Base-by-base conservation (phyloP, 2,888 invertebrate species). In the Boloria selene region DNA sequence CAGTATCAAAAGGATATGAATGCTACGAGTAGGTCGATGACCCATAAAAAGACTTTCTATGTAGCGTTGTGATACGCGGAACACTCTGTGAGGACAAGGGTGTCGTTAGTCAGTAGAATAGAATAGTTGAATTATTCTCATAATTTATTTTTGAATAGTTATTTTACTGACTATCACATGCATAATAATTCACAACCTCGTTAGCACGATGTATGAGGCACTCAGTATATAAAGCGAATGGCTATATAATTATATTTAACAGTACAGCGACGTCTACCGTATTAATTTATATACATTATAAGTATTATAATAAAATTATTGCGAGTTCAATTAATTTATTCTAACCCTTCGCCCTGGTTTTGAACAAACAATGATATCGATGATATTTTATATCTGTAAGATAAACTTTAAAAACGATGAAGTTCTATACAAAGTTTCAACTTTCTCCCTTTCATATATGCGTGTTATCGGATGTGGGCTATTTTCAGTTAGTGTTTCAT, bases 11-110 rank as follows among this genome's bases (percentile, higher is more conserved):
- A 56, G 45, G 31, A 50, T 50, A 55, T 65, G 65, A 62, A 63
- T 54, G 58, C 31, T 50, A 59, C 49, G 62, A 51, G 56, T 62
- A 68, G 86, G 87, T 87, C 84, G 83, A 87, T 80, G 87, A 87
- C 85, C 84, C 83, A 86, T 87, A 86, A 88, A 87, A 88, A 86
- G 84, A 80, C 83, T 84, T 83, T 82, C 80, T 83, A 79, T 79
- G 80, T 84, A 79, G 38, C 77, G 80, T 75, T 77, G 76, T 76
- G 75, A 75, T 77, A 74, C 78, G 76, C 78, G 81, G 77, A 78
- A 73, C 77, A 77, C 79, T 75, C 75, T 71, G 73, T 72, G 73
- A 70, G 70, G 76, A 76, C 70, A 70, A 68, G 77, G 78, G 78
- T 78, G 79, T 83, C 81, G 81, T 86, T 84, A 86, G 82, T 77